Base-by-base conservation (phyloP, 2,113 vertebrate species). In the Sylvilagus bachmani region DNA sequence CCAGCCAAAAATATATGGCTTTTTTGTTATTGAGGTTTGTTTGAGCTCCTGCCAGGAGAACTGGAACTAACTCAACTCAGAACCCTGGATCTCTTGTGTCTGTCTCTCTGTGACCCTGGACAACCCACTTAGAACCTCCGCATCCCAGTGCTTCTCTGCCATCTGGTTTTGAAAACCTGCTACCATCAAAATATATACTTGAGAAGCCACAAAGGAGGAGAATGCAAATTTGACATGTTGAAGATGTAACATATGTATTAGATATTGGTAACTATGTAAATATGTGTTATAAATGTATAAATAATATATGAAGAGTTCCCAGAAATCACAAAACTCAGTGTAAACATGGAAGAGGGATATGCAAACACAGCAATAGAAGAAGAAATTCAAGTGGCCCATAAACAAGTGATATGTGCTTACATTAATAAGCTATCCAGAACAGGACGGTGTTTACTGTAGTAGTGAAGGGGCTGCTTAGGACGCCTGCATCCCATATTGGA, bases 1-100 rank as follows among this genome's bases (percentile, higher is more conserved):
- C 11, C 62, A 96, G 86, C 85, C 94, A 93, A 95, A 95, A 94
- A 69, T 94, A 88, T 78, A 70, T 25, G 8, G 10, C 51, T 80
- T 73, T 87, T 95, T 93, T 79, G 67, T 91, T 95, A 70, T 74
- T 79, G 33, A 80, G 53, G 29, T 70, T 91, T 84, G 58, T 90
- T 92, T 95, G 81, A 88, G 58, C 12, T 87, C 8, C 71, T 85
- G 55, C 33, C 77, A 92, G 62, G 86, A 87, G 19, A 70, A 94
- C 5, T 44, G 62, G 24, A 91, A 67, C 81, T 51, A 66, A 38
- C 81, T 49, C 61, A 90, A 85, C 44, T 86, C 69, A 77, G 73
- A 85, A 3, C 55, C 79, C 9, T 53, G 61, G 94, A 49, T 91
- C 38, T 91, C 33, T 36, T 44, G 0, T 53, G 19, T 74, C 6